Percentiles rank a stretch among this genome's conserved stretches.
These are phyloP conservation scores for Sphaerodactylus townsendi DNA, from an alignment of 2,113 vertebrate genomes.

Conservation along the genomic window DNA sequence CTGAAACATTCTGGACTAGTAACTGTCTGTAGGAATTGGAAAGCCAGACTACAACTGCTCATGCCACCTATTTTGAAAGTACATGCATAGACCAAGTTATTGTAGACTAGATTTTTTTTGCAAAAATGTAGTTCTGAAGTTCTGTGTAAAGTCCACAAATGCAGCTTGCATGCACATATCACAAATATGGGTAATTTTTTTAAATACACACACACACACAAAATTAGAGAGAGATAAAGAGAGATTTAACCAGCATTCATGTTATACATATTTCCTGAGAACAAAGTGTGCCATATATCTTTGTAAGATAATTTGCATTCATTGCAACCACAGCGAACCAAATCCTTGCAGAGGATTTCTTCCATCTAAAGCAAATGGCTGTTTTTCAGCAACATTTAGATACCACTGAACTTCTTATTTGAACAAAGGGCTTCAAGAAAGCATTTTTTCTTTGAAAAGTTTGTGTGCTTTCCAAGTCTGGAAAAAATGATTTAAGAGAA, in stretches of 20 bases:
- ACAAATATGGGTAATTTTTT: slow-evolving; percentile 49
- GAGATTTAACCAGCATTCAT: slow-evolving; percentile 71
- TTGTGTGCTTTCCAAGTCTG: slow-evolving; percentile 47
- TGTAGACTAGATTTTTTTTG: slow-evolving; percentile 50
- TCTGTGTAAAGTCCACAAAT: slow-evolving; percentile 53
- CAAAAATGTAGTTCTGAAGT: slow-evolving; percentile 52
- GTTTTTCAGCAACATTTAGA: slow-evolving; percentile 33
- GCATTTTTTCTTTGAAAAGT: neutral
- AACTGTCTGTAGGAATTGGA: slow-evolving; percentile 47
- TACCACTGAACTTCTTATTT: neutral
- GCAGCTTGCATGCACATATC: slow-evolving; percentile 68
- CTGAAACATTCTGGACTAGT: slow-evolving; percentile 55
- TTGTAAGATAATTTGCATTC: slow-evolving; percentile 63
- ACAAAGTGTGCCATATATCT: slow-evolving; percentile 68
- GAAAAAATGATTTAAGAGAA: neutral
- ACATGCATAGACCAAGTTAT: slow-evolving; percentile 59
- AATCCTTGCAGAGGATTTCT: slow-evolving; percentile 57
- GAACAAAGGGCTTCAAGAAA: slow-evolving; percentile 12
- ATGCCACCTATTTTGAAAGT: slow-evolving; percentile 64
- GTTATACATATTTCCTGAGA: slow-evolving; percentile 78
- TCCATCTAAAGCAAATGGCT: slow-evolving; percentile 60
- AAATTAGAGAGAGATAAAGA: neutral
- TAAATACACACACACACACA: too few species aligned
- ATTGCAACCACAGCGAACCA: slow-evolving; percentile 58
- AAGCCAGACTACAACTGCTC: slow-evolving; percentile 50